Evolutionary conservation across 2,113 vertebrate genomes (phyloP), one percentile per base, ranked within the genome.

Genomic region (Pygoscelis antarcticus): DNA sequence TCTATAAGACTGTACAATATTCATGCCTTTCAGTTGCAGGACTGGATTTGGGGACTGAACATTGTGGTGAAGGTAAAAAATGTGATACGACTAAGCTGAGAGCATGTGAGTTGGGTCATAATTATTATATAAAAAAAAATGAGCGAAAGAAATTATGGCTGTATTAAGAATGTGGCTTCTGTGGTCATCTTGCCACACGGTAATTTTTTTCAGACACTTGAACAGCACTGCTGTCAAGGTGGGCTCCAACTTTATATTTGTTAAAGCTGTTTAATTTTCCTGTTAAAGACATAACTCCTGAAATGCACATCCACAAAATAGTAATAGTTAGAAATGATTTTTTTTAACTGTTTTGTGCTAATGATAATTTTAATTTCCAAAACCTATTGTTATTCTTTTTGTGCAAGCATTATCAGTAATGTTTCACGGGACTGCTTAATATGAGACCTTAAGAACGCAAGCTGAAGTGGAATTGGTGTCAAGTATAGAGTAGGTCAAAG

Each of bases 101-200:
- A 58, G 62, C 8, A 25, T 60, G n/a, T 23, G 52, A 58, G 36
- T 74, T 80, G 38, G 27, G 3, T 57, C 1, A 0, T 58, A 62
- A 81, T 66, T 86, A 57, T 83, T 79, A n/a, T 16, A 42, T 60
- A 60, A 8, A 38, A 38, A 36, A 46, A 60, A 60, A 32, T 7
- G 8, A 72, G 12, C 2, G 1, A 52, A 90, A 86, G 9, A 72
- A 85, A 29, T 64, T 0, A 0, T 34, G 27, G 7, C 30, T 3
- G 3, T 32, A 18, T 69, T 40, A 55, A 64, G 27, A 69, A 47
- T 12, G 30, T 38, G 60, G 20, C 13, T 54, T 91, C 34, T 84
- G 27, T 58, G 51, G 38, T 69, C 54, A 49, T 83, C 27, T 66
- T 87, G 32, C 25, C 4, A 7, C 27, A 13, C 3, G 62, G 8